Evolutionary conservation across 2,113 vertebrate species (phyloP).

Genomic region (Psilopsiagon aurifrons): DNA sequence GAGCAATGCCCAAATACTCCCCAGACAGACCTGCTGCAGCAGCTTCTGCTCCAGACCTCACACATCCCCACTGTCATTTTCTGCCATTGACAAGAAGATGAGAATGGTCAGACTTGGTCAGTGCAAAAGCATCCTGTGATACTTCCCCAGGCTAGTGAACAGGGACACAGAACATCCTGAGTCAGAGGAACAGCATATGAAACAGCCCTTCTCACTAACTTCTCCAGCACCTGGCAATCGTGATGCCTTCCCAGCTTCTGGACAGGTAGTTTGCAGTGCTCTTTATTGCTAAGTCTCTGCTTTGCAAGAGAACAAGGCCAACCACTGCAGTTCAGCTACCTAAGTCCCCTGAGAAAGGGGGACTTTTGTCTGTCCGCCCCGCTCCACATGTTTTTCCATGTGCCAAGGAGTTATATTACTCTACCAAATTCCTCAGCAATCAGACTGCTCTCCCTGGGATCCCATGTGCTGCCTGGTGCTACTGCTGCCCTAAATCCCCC

Average conservation of each 20-base stretch:
- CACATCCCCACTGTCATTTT: neutral
- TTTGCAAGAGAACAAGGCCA: neutral
- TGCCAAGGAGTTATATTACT: neutral
- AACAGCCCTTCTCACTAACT: neutral
- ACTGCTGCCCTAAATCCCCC: neutral
- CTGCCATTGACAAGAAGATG: neutral
- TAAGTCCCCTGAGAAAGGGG: neutral
- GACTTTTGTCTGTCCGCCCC: neutral
- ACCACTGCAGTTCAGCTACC: neutral
- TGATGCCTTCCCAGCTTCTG: neutral
- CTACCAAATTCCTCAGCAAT: neutral
- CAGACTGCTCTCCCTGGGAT: neutral
- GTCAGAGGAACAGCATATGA: neutral
- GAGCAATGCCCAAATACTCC: neutral
- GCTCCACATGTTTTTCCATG: neutral
- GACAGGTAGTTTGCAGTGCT: neutral
- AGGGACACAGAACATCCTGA: neutral
- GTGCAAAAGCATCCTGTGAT: neutral
- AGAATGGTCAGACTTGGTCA: neutral
- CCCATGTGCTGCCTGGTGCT: accelerated
- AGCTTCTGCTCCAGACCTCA: neutral
- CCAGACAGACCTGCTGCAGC: neutral
- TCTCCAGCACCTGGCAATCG: neutral
- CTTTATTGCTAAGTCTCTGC: neutral
- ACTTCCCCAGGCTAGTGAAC: neutral